Evolutionary conservation across 2,113 vertebrate species (phyloP), one percentile per base, ranked within the genome.

Genomic region (Tamias sibiricus): DNA sequence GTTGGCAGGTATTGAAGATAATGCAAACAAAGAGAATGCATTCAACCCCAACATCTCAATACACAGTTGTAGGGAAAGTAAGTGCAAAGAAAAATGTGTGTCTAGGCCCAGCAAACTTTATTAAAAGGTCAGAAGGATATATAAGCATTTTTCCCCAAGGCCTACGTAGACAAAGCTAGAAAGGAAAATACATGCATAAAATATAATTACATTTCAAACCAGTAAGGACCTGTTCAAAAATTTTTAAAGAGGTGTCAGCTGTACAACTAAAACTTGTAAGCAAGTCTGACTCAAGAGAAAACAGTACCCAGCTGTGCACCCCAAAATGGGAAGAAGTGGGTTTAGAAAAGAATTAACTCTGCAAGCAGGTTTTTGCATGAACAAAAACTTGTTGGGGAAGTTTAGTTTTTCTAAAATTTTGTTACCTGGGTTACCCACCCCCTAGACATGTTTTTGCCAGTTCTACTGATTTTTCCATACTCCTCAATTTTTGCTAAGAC

Each of bases 121-220:
- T 82, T 95, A 79, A 90, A 92, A 97, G 40, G 62, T 86, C 35
- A 90, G 59, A 22, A 87, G 54, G 35, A 62, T 40, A 89, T 80
- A 40, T 24, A 92, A 85, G 91, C 82, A 16, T 71, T 69, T 83
- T 28, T 26, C 30, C 28, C 79, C 40, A 35, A 94, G 68, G 74
- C 40, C 40, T 40, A 62, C 30, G 59, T 69, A 44, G 93, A 54
- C 22, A 64, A 86, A 95, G 75, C 90, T 79, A 80, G 72, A n/a
- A n/a, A 92, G 24, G 28, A 89, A 90, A 96, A 81, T 40, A 8
- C 32, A 77, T 91, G 16, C 74, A 59, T 85, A 91, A 96, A 93
- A 88, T 76, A 93, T 69, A 93, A 93, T 91, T 91, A 59, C 54
- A 74, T 89, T 94, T 95, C 14, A n/a, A 93, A 35, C 42, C 62